phyloP scores from a whole-genome alignment of 2,113 vertebrate species.

The Phoxinus phoxinus region DNA sequence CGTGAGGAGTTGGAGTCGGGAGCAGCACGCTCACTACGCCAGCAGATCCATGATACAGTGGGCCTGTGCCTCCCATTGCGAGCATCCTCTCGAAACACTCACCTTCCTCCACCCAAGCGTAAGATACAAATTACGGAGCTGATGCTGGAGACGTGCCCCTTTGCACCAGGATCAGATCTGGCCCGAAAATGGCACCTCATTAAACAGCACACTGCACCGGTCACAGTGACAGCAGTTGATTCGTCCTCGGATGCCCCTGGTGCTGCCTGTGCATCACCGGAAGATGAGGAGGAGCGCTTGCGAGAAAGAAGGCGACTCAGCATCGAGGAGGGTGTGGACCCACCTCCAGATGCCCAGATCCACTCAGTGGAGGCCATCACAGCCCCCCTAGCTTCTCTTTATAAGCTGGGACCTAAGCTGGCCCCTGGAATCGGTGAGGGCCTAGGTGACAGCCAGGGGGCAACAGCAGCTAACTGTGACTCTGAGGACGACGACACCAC shows the following conservation, averaged over 20 bases:
- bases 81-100: conserved; percentile 75
- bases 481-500: conserved; percentile 89
- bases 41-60: conserved; percentile 92
- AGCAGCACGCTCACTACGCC: conserved; percentile 85
- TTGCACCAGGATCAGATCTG: conserved; percentile 97
- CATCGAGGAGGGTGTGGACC: conserved; percentile 98
- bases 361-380: conserved; percentile 93
- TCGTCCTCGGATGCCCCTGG: conserved; percentile 87
- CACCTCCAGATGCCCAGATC: conserved; percentile 97
- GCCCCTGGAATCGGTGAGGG: conserved; percentile 88
- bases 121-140: conserved; percentile 98
- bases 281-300: conserved; percentile 96
- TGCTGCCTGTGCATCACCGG: conserved; percentile 86
- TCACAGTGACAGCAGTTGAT: conserved; percentile 81
- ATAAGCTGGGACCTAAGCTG: conserved; percentile 98
- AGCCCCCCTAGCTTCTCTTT: conserved; percentile 90
- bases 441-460: conserved; percentile 75
- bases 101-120: conserved; percentile 87
- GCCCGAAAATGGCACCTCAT: conserved; percentile 99
- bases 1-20: conserved; percentile 80
- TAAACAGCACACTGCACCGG: conserved; percentile 95
- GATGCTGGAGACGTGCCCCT: conserved; percentile 98
- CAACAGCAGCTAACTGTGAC: conserved; percentile 79
- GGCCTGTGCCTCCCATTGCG: conserved; percentile 91
- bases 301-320: conserved; percentile 93